Evolutionary conservation across 1,140 invertebrate genomes (phyloP).

Genomic region (Phthorimaea operculella): DNA sequence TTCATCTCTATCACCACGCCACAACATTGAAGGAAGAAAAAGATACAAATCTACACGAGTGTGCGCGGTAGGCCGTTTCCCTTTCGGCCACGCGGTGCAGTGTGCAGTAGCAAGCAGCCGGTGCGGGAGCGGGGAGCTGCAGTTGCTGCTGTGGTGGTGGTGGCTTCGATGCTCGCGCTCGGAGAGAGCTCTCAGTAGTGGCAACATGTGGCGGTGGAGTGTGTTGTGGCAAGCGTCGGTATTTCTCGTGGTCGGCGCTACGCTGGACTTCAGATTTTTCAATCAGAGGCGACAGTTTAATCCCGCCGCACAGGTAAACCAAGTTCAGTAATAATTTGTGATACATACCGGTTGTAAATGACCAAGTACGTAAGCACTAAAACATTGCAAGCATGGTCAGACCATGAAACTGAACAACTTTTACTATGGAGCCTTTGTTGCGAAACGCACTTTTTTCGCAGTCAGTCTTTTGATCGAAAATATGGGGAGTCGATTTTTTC

Average conservation of each 20-base stretch:
- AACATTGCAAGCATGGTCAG: too few species aligned
- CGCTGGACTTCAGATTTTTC: slow-evolving; percentile 30
- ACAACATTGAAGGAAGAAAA: background rate
- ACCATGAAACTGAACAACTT: too few species aligned
- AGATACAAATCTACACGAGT: background rate
- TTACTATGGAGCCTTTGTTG: too few species aligned
- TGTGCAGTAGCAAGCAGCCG: too few species aligned
- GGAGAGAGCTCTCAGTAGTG: slow-evolving; percentile 13
- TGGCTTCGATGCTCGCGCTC: background rate
- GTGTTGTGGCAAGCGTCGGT: slow-evolving; percentile 25
- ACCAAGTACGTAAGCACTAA: too few species aligned
- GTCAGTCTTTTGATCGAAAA: too few species aligned
- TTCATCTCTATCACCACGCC: too few species aligned
- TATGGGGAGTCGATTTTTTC: too few species aligned
- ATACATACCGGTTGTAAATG: too few species aligned
- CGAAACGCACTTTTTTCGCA: too few species aligned
- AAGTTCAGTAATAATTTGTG: too few species aligned
- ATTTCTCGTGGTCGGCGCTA: slow-evolving; percentile 22
- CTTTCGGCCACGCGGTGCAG: too few species aligned
- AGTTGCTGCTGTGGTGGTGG: slow-evolving; percentile 6
- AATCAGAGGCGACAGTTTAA: slow-evolving; percentile 13
- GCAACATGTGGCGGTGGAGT: slow-evolving; percentile 38
- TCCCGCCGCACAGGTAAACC: slow-evolving; percentile 16
- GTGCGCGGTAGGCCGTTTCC: background rate
- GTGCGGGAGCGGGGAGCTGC: background rate